These are phyloP conservation scores for Desmodus rotundus DNA, from an alignment of 2,113 vertebrate species.

Conservation along the genomic window DNA sequence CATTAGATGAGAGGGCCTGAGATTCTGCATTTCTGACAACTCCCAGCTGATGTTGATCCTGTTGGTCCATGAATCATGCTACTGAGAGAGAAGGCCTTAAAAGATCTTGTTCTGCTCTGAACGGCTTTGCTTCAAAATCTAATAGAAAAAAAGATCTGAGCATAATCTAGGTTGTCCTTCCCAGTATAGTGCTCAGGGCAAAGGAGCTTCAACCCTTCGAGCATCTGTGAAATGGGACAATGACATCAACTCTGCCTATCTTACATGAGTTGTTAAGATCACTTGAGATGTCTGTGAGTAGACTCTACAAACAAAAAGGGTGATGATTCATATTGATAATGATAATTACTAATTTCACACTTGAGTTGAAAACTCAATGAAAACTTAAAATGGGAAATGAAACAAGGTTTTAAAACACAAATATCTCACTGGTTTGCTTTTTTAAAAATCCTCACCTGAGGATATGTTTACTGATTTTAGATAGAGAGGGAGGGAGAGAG, in stretches of 20 bases:
- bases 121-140: not conserved
- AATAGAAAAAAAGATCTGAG: not conserved
- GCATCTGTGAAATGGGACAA: not conserved
- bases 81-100: not conserved
- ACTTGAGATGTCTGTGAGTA: not conserved
- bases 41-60: not conserved
- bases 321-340: not conserved
- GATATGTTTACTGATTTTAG: too few species aligned
- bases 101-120: not conserved
- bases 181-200: not conserved
- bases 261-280: not conserved
- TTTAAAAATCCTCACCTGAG: too few species aligned
- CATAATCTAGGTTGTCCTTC: not conserved
- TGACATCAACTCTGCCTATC: not conserved
- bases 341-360: slow-evolving; percentile 15
- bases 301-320: not conserved
- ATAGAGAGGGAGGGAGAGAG: too few species aligned
- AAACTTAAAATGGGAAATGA: not conserved
- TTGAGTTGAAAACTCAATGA: not conserved
- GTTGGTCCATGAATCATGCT: not conserved
- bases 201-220: not conserved
- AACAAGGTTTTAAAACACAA: not conserved
- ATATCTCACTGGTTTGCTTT: not conserved
- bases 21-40: not conserved
- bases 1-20: not conserved